A percentile compares a stretch with the other conserved stretches of the same genome.
Evolutionary conservation across 2,113 vertebrate species (phyloP).

Genomic region (Corythornis vintsioides): DNA sequence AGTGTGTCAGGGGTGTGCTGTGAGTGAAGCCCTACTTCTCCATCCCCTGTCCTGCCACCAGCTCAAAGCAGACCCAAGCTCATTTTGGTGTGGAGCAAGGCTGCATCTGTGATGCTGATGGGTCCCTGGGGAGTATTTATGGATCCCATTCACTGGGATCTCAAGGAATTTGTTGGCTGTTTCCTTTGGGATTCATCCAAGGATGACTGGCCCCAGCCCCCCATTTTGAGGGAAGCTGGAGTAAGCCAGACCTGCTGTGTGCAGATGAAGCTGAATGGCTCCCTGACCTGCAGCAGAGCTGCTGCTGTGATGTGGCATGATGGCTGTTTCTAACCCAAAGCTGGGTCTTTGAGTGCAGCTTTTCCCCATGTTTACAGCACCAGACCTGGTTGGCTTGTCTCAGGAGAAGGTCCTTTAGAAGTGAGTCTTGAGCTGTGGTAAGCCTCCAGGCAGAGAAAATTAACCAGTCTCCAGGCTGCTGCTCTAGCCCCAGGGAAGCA

Average conservation of each 20-base stretch:
- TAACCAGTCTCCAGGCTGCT: background rate
- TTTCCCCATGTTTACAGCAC: background rate
- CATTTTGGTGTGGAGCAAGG: background rate
- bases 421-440: background rate
- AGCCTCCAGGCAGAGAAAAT: background rate
- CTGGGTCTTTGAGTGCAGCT: background rate
- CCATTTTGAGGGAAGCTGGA: background rate
- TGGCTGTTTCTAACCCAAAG: background rate
- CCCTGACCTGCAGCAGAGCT: background rate
- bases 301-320: fast-evolving
- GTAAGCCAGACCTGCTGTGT: fast-evolving
- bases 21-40: background rate
- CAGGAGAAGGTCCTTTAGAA: background rate
- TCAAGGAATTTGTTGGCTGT: background rate
- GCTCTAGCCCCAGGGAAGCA: background rate
- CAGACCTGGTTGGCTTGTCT: background rate
- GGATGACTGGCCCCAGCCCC: background rate
- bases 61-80: background rate
- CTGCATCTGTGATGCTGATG: background rate
- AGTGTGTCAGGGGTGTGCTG: background rate
- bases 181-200: background rate
- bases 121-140: background rate
- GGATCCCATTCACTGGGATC: background rate
- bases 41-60: background rate
- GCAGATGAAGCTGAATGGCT: background rate